A percentile compares a stretch with the other conserved stretches of the same genome.
Conservation (phyloP, 1,140 invertebrate species). For the Hyles euphorbiae region DNA sequence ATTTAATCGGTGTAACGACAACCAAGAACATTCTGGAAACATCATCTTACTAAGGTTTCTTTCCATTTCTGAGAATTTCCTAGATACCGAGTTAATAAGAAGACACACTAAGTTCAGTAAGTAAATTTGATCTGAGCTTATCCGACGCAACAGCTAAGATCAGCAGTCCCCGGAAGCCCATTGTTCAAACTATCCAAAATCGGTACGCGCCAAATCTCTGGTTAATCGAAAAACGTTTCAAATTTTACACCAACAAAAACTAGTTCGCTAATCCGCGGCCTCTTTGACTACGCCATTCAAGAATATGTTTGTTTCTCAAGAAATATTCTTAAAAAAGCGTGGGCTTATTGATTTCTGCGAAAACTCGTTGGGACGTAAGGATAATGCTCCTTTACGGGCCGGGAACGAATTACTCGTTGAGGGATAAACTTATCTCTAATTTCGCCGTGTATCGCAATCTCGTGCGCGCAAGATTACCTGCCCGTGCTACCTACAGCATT, state of each 20-base stretch:
- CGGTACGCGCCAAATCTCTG: constrained; percentile 58
- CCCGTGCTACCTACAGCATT: constrained; percentile 6
- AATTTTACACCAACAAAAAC: constrained; percentile 62
- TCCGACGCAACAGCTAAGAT: constrained; percentile 23
- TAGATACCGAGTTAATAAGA: not conserved
- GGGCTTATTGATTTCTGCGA: constrained; percentile 68
- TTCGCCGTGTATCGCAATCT: constrained; percentile 52
- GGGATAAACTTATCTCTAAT: constrained; percentile 63
- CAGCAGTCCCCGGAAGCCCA: constrained; percentile 57
- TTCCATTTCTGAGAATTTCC: not conserved
- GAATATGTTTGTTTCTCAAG: constrained; percentile 59
- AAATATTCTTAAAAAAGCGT: constrained; percentile 57
- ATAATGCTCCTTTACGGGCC: constrained; percentile 59
- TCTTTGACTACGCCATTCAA: constrained; percentile 53
- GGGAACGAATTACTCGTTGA: constrained; percentile 64
- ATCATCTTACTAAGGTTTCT: too few relatives aligned
- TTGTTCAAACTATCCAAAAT: constrained; percentile 59
- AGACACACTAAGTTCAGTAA: constrained; percentile 27
- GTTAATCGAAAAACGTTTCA: constrained; percentile 62
- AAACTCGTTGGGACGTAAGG: constrained; percentile 51
- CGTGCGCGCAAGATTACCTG: constrained; percentile 41
- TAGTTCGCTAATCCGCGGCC: constrained; percentile 58
- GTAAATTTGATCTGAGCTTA: constrained; percentile 48
- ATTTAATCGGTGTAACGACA: too few relatives aligned
- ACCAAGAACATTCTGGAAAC: too few relatives aligned